These are phyloP conservation scores for Allolobophora icterica DNA, from an alignment of 2,888 invertebrate genomes.

Conservation along the genomic window DNA sequence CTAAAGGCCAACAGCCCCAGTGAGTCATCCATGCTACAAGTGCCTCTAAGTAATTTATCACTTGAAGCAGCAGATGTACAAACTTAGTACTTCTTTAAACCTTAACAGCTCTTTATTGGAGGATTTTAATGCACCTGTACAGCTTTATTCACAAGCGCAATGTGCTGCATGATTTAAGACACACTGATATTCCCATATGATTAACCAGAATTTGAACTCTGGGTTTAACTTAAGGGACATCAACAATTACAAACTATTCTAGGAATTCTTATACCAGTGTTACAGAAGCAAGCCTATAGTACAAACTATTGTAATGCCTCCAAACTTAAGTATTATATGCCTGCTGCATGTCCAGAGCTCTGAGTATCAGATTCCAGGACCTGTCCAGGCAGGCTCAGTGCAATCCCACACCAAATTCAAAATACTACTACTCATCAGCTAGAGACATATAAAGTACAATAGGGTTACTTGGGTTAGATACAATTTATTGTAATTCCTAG, in stretches of 20 bases:
- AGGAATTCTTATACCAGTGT: not conserved
- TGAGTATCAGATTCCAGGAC: not conserved
- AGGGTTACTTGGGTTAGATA: not conserved
- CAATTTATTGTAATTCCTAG: conserved; percentile 3
- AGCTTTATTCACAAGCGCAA: not conserved
- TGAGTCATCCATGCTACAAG: not conserved
- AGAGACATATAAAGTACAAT: not conserved
- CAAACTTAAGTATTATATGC: not conserved
- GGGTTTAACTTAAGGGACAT: not conserved
- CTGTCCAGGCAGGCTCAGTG: not conserved
- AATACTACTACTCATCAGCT: not conserved
- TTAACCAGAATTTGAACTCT: not conserved
- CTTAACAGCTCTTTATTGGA: not conserved
- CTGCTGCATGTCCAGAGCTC: not conserved
- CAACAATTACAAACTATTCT: not conserved
- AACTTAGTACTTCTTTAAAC: conserved; percentile 17
- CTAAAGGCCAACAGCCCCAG: not conserved
- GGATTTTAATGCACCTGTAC: not conserved
- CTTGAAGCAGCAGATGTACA: not conserved
- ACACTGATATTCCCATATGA: not conserved
- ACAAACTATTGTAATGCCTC: not conserved
- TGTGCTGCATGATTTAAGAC: not conserved
- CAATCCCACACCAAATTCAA: not conserved
- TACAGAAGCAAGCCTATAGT: not conserved
- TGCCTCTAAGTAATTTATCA: not conserved